phyloP scores from a whole-genome alignment of 2,888 invertebrate genomes.

The Euplexia lucipara region DNA sequence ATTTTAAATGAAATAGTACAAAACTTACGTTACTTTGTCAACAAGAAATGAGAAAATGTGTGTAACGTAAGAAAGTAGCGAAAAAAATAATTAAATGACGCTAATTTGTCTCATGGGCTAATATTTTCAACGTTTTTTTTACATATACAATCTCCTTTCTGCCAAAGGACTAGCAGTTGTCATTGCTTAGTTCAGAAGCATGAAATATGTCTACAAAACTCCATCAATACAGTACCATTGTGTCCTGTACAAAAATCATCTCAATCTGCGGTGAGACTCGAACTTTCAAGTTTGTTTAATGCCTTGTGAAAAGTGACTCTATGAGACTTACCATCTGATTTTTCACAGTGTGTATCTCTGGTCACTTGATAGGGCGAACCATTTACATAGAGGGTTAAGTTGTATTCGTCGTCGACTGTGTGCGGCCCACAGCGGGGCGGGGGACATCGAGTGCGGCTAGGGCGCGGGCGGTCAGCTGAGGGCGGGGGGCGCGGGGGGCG shows the following conservation, averaged over 20 bases:
- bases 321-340: not conserved
- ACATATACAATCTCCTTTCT: not conserved
- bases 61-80: not conserved
- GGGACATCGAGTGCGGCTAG: not conserved
- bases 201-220: conserved; percentile 26
- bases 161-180: not conserved
- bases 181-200: conserved; percentile 13
- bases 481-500: conserved; percentile 13
- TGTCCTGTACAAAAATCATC: conserved; percentile 8
- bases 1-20: conserved; percentile 1
- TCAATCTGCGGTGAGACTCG: not conserved
- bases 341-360: conserved; percentile 15
- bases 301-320: not conserved
- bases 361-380: conserved; percentile 17
- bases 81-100: conserved; percentile 6
- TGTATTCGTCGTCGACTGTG: conserved; percentile 11
- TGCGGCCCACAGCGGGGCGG: conserved; percentile 2
- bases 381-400: not conserved
- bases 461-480: conserved; percentile 46
- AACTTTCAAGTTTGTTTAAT: not conserved
- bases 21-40: not conserved
- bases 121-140: not conserved
- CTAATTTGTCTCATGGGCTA: conserved; percentile 11
- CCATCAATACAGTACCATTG: conserved; percentile 1
- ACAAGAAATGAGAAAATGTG: conserved; percentile 1